A percentile compares a stretch with the other conserved stretches of the same genome.
These are phyloP conservation scores for Hydrotaea diabolus DNA, from an alignment of 2,888 invertebrate species.

Conservation along the genomic window DNA sequence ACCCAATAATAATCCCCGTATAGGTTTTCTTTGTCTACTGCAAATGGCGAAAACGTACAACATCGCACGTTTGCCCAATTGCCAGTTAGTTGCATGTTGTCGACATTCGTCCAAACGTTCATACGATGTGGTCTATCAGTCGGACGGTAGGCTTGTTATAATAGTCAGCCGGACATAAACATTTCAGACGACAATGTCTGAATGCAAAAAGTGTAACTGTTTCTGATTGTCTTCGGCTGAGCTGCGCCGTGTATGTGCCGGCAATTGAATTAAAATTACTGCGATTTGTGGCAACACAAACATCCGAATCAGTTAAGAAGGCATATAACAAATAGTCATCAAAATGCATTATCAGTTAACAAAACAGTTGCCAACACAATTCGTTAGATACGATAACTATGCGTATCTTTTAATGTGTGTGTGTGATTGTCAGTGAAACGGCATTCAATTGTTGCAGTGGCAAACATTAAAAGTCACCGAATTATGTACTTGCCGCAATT, in stretches of 20 bases:
- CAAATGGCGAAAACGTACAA: neutral
- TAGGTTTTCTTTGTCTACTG: neutral
- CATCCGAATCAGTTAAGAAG: constrained; percentile 7
- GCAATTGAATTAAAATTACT: constrained; percentile 1
- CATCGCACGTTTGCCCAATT: constrained; percentile 59
- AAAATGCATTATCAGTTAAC: constrained; percentile 24
- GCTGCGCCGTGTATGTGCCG: neutral
- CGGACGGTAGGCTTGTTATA: too few relatives aligned
- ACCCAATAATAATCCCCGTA: constrained; percentile 13
- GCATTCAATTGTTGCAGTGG: neutral
- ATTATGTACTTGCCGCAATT: neutral
- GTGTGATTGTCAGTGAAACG: neutral
- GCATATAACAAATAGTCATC: neutral
- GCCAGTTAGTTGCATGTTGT: constrained; percentile 49
- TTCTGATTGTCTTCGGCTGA: constrained; percentile 5
- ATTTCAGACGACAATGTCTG: constrained; percentile 49
- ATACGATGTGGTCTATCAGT: too few relatives aligned
- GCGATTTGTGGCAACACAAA: neutral
- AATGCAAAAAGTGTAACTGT: constrained; percentile 57
- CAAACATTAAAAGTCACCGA: constrained; percentile 4
- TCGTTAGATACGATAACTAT: neutral
- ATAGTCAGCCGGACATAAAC: neutral
- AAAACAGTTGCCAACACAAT: neutral
- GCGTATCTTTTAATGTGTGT: neutral
- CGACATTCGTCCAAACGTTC: neutral